phyloP scores from a whole-genome alignment of 2,888 invertebrate genomes.

The Perdita meconis region DNA sequence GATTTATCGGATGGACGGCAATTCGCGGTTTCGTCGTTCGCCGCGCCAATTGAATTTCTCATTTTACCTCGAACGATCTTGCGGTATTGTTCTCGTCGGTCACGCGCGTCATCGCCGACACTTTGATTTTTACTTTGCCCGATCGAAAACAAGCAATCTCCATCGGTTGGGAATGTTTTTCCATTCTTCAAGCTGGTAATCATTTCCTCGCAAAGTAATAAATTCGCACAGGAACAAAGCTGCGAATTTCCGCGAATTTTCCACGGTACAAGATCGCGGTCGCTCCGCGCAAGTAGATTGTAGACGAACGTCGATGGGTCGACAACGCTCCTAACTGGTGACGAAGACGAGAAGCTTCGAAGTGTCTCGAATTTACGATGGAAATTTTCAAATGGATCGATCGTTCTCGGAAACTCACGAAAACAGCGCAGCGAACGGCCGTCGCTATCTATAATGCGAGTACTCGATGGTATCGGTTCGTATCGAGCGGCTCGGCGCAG shows the following conservation, averaged over 20 bases:
- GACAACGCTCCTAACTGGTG: neutral
- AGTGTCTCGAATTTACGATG: conserved; percentile 15
- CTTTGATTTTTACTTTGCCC: neutral
- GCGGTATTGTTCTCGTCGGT: neutral
- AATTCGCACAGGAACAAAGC: too few species aligned
- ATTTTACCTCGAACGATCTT: neutral
- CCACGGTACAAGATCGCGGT: too few species aligned
- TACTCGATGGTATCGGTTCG: conserved; percentile 28
- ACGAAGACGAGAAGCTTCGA: neutral
- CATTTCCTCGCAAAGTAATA: too few species aligned
- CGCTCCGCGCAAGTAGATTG: neutral
- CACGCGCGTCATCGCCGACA: neutral
- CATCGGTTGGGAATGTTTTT: too few species aligned
- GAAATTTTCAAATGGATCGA: conserved; percentile 23
- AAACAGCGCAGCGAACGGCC: neutral
- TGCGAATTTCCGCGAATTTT: too few species aligned
- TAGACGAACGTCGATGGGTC: neutral
- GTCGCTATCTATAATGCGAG: conserved; percentile 17
- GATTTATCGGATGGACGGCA: conserved; percentile 47
- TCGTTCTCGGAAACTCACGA: neutral
- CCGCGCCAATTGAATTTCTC: conserved; percentile 46
- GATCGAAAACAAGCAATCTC: too few species aligned
- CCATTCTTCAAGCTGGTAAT: too few species aligned
- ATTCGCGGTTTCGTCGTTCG: conserved; percentile 33
- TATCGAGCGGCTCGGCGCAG: too few species aligned